Evolutionary conservation across 92 coral and sea anemone genomes (phyloP), one percentile per base, ranked within the genome.

Genomic region (Porites rus): DNA sequence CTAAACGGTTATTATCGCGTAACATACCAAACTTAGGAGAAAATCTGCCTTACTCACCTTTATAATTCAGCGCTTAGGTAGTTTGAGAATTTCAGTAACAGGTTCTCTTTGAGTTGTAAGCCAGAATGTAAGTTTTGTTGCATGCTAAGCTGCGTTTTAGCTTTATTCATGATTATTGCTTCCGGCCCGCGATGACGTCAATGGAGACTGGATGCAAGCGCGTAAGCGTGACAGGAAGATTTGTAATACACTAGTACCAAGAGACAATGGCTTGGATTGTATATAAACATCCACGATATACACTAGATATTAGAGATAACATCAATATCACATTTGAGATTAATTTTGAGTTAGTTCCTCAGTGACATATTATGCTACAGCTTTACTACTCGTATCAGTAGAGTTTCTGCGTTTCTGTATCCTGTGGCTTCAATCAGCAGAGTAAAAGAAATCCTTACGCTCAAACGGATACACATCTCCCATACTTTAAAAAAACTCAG

Each of bases 111-210:
- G 51, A 65, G 86, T 59, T n/a, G 12, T 24, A 54, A 52, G 75
- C 4, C 51, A n/a, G 65, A 80, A 10, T 54, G 53, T 51, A 56
- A 31, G 50, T 25, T 13, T 69, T 80, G 17, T 67, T 21, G 69
- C 60, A 17, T 38, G 21, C 68, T 28, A 4, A n/a, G 22, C 59
- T 0, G 65, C 84, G 74, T 79, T 66, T 53, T 14, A 69, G 69
- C 77, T 25, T 56, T 28, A 54, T 54, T 68, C 67, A 69, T 25
- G 69, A 58, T 5, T 16, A 43, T 12, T 24, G 28, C 86, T 81
- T 81, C 86, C 86, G 69, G 86, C 52, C 60, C 0, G 16, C 3
- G 14, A n/a, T 81, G 86, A 81, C 86, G 86, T 81, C 86, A 81
- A 81, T 31, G n/a, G 6, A 21, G 31, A 20, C 8, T 0, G 59